phyloP scores from a whole-genome alignment of 2,113 vertebrate genomes.

The Procapra przewalskii region DNA sequence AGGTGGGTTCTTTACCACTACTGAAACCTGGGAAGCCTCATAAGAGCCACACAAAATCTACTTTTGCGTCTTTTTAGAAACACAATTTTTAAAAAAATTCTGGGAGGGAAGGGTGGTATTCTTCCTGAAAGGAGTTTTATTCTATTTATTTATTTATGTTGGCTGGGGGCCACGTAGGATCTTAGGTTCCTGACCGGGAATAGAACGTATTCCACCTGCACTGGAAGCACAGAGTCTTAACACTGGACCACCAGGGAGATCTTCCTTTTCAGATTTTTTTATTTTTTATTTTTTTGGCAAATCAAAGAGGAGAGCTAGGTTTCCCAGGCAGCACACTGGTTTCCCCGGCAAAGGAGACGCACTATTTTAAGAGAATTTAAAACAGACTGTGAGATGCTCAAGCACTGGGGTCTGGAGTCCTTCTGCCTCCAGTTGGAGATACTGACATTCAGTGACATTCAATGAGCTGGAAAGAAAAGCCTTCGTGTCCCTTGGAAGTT shows the following conservation, averaged over 20 bases:
- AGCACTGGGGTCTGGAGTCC: rapidly evolving
- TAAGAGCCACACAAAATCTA: not conserved
- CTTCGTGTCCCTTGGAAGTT: rapidly evolving
- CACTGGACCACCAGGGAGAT: not conserved
- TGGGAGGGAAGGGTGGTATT: not conserved
- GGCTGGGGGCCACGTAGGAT: not conserved
- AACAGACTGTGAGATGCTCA: not conserved
- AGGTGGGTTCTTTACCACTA: not conserved
- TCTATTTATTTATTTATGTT: not conserved
- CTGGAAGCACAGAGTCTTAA: not conserved
- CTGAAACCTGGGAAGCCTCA: not conserved
- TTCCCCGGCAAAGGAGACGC: not conserved
- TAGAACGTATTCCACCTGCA: not conserved
- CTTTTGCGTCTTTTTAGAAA: not conserved
- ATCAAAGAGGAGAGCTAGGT: not conserved
- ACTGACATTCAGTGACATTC: not conserved
- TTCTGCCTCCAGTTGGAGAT: not conserved
- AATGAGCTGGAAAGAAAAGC: not conserved
- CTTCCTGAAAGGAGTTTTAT: not conserved
- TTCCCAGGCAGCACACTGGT: not conserved
- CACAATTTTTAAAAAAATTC: not conserved
- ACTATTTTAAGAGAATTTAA: not conserved
- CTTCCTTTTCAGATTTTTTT: not conserved
- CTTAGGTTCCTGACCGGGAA: not conserved
- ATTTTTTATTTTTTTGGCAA: not conserved